Evolutionary conservation across 2,797 vertebrate species (phyloP).

Genomic region (Ceyx erithaca): DNA sequence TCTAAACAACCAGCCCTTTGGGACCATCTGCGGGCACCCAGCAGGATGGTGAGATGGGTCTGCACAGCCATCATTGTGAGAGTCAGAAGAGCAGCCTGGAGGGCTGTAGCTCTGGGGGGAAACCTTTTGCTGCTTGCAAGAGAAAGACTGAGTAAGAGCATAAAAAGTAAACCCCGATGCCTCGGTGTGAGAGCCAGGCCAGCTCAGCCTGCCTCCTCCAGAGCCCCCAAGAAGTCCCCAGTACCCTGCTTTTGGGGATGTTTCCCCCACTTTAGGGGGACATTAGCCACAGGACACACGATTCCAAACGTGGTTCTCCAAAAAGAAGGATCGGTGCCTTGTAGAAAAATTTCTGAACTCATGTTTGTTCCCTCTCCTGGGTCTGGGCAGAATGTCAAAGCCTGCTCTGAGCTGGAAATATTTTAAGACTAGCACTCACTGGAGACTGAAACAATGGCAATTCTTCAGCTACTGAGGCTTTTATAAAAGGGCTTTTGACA

Average conservation of each 20-base stretch:
- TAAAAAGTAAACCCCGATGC: background rate
- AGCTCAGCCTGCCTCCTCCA: background rate
- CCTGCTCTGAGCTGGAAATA: constrained; percentile 67
- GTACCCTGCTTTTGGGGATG: background rate
- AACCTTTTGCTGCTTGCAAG: background rate
- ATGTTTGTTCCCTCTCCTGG: constrained; percentile 39
- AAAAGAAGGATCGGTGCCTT: constrained; percentile 1
- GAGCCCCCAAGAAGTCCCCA: rapidly evolving
- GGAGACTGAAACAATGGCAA: constrained; percentile 66
- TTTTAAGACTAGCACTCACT: constrained; percentile 65
- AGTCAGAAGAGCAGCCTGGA: background rate
- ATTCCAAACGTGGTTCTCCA: background rate
- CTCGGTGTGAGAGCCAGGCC: rapidly evolving
- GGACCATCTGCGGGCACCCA: background rate
- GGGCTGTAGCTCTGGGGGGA: background rate
- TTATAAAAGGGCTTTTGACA: constrained; percentile 64
- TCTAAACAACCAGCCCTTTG: background rate
- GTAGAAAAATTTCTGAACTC: constrained; percentile 45
- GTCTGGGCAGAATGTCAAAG: constrained; percentile 71
- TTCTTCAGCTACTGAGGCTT: constrained; percentile 55
- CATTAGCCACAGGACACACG: rapidly evolving
- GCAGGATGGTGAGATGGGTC: rapidly evolving
- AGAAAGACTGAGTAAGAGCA: background rate
- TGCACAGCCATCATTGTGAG: background rate
- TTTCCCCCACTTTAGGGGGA: background rate